Base-by-base conservation (phyloP, 2,113 vertebrate genomes). In the Andinoacara biseriatus region DNA sequence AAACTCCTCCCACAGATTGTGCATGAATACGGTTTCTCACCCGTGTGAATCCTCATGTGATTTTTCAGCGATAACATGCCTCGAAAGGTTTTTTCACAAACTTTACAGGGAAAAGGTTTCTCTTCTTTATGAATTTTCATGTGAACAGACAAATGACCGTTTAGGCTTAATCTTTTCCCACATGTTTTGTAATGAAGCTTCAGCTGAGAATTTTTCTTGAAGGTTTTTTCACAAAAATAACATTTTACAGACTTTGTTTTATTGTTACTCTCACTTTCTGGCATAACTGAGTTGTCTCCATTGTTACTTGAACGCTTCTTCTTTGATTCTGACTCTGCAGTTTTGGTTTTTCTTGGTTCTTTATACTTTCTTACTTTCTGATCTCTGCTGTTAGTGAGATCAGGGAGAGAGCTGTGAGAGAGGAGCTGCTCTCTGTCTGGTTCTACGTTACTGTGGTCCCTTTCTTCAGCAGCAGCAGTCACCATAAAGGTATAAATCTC, bases 401-500 rank as follows among this genome's bases (percentile, higher is more conserved):
- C 43, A 22, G 40, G 8, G 8, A 10, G 2, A 67, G 62, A 67
- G 5, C 22, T 67, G n/a, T 67, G 38, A 67, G 24, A 43, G 62
- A 46, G 62, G 10, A 67, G 8, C 62, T 67, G 0, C 38, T 67
- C 14, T 8, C 0, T 0, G 35, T 43, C 62, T 24, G 7, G 1
- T 65, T 2, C 62, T 65, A n/a, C 2, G 43, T 65, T 35, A 40
- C 35, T 63, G 62, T 65, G 62, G 2, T 24, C 38, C 2, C 2
- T 10, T 65, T 65, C 62, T 38, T 65, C 62, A 65, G 1, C 5
- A 2, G 11, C 20, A 38, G 38, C 62, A 65, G 38, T 65, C 62
- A 17, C 38, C 14, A 43, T 43, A 0, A 65, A 65, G 38, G 22
- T 10, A 65, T 26, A 4, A 0, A 2, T 10, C 22, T 65, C 62